Percentiles rank a stretch among this genome's conserved stretches.
Conservation (phyloP, 2,797 vertebrate species). For the Sebastes aleutianus region DNA sequence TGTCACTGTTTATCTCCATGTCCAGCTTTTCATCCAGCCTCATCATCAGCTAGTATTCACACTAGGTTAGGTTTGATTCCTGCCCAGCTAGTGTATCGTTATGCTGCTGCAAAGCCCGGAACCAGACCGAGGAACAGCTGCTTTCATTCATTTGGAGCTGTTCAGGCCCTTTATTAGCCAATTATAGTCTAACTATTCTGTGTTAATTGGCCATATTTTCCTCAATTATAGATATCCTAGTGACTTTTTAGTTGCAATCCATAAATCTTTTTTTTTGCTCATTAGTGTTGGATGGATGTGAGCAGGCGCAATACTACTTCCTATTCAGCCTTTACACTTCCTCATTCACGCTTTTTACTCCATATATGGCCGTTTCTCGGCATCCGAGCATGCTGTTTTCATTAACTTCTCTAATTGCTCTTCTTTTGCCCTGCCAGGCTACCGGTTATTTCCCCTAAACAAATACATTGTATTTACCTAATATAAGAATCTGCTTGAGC, state of each 20-base stretch:
- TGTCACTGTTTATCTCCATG: neutral
- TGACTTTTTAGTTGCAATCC: slow-evolving; percentile 5
- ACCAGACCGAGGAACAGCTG: neutral
- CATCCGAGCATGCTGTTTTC: slow-evolving; percentile 62
- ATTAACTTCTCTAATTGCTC: slow-evolving; percentile 53
- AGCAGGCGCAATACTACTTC: slow-evolving; percentile 89
- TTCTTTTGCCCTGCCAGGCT: neutral
- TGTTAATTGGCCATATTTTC: neutral
- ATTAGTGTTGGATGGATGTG: slow-evolving; percentile 49
- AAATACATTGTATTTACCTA: accelerated
- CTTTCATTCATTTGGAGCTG: slow-evolving; percentile 16
- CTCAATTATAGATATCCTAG: accelerated
- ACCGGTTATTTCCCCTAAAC: neutral
- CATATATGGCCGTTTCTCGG: slow-evolving; percentile 93
- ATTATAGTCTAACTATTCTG: accelerated
- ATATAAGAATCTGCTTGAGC: accelerated
- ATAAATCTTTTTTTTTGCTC: slow-evolving; percentile 6
- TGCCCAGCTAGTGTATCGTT: neutral
- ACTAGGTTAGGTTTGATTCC: slow-evolving; percentile 13
- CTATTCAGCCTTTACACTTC: slow-evolving; percentile 87
- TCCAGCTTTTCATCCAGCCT: too few relatives aligned
- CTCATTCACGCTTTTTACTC: slow-evolving; percentile 89
- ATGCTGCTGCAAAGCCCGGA: neutral
- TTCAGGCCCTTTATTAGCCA: too few relatives aligned
- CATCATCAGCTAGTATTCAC: neutral